Conservation (phyloP, 2,888 invertebrate genomes). For the Tortricodes alternella region DNA sequence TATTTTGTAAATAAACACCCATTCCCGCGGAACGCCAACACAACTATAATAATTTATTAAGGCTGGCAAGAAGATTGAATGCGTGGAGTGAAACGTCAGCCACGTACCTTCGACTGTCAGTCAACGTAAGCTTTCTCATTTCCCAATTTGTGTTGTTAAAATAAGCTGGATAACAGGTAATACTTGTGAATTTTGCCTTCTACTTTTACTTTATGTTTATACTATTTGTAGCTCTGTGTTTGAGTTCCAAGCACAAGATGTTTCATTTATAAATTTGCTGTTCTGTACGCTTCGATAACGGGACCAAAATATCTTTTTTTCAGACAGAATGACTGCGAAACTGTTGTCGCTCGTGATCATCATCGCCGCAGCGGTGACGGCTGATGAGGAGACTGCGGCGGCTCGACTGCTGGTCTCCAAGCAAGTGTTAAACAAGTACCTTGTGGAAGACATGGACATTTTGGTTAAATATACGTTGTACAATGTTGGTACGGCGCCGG, state of each 20-base stretch:
- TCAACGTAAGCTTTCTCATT: slow-evolving; percentile 52
- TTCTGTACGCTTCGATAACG: slow-evolving; percentile 17
- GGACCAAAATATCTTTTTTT: slow-evolving; percentile 44
- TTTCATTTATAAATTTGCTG: slow-evolving; percentile 27
- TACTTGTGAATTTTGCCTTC: slow-evolving; percentile 13
- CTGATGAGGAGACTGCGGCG: slow-evolving; percentile 87
- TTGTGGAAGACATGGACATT: slow-evolving; percentile 98
- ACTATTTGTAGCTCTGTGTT: slow-evolving; percentile 33
- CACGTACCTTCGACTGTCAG: slow-evolving; percentile 72
- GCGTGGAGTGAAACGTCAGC: slow-evolving; percentile 83
- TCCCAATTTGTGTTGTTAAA: slow-evolving; percentile 33
- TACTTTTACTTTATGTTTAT: neutral
- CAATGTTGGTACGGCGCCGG: slow-evolving; percentile 96
- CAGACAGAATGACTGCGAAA: slow-evolving; percentile 72
- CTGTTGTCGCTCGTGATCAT: slow-evolving; percentile 71
- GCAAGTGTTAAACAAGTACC: slow-evolving; percentile 96
- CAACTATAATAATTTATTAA: slow-evolving; percentile 32
- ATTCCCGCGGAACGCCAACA: slow-evolving; percentile 36
- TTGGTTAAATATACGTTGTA: slow-evolving; percentile 96
- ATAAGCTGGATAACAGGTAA: slow-evolving; percentile 42
- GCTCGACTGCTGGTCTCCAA: slow-evolving; percentile 95
- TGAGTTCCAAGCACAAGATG: neutral
- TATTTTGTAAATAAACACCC: too few relatives aligned
- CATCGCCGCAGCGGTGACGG: slow-evolving; percentile 70
- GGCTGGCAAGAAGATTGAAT: slow-evolving; percentile 60